Evolutionary conservation across 2,888 invertebrate genomes (phyloP), one percentile per base, ranked within the genome.

Genomic region (Nemotelus pantherinus): DNA sequence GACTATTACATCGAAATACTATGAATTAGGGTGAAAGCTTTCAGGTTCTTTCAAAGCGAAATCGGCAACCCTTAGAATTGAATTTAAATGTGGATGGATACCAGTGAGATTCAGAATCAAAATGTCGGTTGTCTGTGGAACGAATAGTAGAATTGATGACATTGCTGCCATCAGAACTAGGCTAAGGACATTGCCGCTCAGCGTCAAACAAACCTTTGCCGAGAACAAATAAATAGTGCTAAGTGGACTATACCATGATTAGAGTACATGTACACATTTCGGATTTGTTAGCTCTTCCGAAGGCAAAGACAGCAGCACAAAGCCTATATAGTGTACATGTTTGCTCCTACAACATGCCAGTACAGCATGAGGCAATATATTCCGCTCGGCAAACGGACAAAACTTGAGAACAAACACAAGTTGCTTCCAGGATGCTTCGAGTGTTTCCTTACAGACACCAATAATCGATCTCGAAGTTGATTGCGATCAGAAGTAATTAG

Each of bases 401-500:
- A 70, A 70, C 39, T 70, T 55, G 10, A 68, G 55, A 55, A 41
- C 50, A 70, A 70, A 48, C 50, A 64, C 39, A 10, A 5, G 45
- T 48, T 4, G 25, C 10, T 47, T 47, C 47, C 39, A 60, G 25
- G 25, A 25, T 25, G 25, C 25, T 25, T 25, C 25, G 25, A 47
- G 25, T 55, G 55, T 70, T 41, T 68, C 50, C 68, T 68, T 70
- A n/a, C 50, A 43, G 25, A 45, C 41, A 55, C 41, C 43, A 41
- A 60, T 39, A 60, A 74, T 74, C 50, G 60, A 74, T 74, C 74
- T 60, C 7, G 47, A 48, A 74, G 74, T 60, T 74, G 41, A 74
- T 74, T 74, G 74, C 63, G 63, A 74, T 74, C 63, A 63, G 63
- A 60, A 60, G 63, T 74, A 60, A 74, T 74, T 74, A 74, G 60